phyloP scores from a whole-genome alignment of 2,888 invertebrate species.

The Elysia crispata region DNA sequence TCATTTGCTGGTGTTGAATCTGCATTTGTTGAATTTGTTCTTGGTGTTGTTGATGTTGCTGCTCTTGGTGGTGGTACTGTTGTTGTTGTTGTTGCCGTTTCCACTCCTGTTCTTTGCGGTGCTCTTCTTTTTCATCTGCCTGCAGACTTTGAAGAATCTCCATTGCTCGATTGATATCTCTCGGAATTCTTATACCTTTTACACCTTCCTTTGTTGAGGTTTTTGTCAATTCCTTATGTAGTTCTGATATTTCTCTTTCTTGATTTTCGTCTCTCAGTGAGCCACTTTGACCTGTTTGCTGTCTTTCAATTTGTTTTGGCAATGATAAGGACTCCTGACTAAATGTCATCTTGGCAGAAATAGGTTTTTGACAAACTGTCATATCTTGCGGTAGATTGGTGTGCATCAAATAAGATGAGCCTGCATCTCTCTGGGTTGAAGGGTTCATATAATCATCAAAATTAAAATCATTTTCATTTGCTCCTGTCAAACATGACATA shows the following conservation, averaged over 20 bases:
- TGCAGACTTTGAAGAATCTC: conserved; percentile 46
- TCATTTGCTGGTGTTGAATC: neutral
- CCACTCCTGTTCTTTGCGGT: conserved; percentile 25
- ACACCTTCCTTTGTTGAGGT: conserved; percentile 46
- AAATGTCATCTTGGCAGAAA: conserved; percentile 21
- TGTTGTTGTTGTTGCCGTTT: conserved; percentile 33
- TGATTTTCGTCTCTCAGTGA: conserved; percentile 16
- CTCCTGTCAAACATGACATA: conserved; percentile 14
- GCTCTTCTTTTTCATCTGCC: conserved; percentile 46
- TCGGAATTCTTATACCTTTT: conserved; percentile 45
- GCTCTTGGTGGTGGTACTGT: neutral
- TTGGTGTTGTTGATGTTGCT: conserved; percentile 32
- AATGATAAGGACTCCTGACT: conserved; percentile 3
- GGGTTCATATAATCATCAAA: conserved; percentile 47
- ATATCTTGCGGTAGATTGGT: conserved; percentile 46
- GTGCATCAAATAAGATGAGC: conserved; percentile 40
- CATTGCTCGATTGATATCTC: conserved; percentile 48
- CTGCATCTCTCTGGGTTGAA: conserved; percentile 24
- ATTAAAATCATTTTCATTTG: conserved; percentile 44
- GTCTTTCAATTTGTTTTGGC: conserved; percentile 26
- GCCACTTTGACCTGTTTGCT: conserved; percentile 22
- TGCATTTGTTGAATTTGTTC: neutral
- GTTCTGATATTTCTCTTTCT: conserved; percentile 39
- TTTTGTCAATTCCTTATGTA: conserved; percentile 47
- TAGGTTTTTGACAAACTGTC: conserved; percentile 46